These are phyloP conservation scores for Brenthis ino DNA, from an alignment of 2,888 invertebrate genomes.

Conservation along the genomic window DNA sequence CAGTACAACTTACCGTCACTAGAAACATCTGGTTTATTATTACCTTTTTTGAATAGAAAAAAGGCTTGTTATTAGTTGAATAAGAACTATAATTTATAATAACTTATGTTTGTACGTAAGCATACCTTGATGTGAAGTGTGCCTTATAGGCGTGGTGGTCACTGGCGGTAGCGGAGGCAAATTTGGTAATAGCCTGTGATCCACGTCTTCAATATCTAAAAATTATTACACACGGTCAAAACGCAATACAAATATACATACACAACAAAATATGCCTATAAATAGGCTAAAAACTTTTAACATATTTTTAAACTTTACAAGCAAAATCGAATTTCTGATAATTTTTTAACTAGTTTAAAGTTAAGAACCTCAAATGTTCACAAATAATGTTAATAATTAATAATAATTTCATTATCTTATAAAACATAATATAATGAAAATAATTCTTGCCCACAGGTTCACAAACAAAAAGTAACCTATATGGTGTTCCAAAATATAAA, in stretches of 20 bases:
- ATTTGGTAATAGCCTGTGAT: constrained; percentile 63
- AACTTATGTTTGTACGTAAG: background rate
- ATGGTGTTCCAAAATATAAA: background rate
- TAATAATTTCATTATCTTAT: too few species aligned
- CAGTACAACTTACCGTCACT: constrained; percentile 35
- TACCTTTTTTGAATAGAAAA: constrained; percentile 26
- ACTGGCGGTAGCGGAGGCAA: constrained; percentile 50
- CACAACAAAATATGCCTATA: too few species aligned
- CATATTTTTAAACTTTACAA: too few species aligned
- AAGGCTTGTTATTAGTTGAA: constrained; percentile 7
- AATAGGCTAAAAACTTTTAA: too few species aligned
- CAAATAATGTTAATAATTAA: too few species aligned
- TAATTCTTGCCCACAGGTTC: too few species aligned
- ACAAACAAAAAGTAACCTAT: too few species aligned
- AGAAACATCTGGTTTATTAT: constrained; percentile 23
- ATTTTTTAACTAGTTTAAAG: too few species aligned
- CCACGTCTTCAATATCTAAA: constrained; percentile 71
- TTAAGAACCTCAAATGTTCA: too few species aligned
- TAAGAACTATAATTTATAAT: background rate
- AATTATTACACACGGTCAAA: background rate
- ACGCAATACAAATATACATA: background rate
- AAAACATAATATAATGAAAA: too few species aligned
- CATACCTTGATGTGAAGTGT: constrained; percentile 46
- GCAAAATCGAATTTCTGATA: too few species aligned
- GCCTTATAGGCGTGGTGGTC: constrained; percentile 44